These are phyloP conservation scores for Boloria euphrosyne DNA, from an alignment of 2,888 invertebrate genomes.

Conservation along the genomic window DNA sequence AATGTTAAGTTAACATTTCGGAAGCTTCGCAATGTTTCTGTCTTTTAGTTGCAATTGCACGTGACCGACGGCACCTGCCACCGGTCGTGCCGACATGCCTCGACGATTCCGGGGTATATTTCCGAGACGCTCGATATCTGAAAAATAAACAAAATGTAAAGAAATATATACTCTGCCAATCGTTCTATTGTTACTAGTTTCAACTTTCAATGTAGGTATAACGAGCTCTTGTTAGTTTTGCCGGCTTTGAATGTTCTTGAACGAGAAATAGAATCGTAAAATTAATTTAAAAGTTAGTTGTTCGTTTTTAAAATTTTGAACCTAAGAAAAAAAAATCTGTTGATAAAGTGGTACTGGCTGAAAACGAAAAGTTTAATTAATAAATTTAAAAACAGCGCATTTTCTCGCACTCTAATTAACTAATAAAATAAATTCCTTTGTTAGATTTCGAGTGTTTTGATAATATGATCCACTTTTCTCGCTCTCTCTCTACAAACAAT, in stretches of 20 bases:
- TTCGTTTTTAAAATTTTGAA: too few species aligned
- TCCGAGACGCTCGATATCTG: constrained; percentile 43
- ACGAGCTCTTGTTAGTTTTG: constrained; percentile 19
- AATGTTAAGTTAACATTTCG: constrained; percentile 18
- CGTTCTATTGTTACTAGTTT: constrained; percentile 22
- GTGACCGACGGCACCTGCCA: constrained; percentile 66
- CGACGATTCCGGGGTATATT: constrained; percentile 48
- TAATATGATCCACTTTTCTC: constrained; percentile 42
- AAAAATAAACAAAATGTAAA: constrained; percentile 25
- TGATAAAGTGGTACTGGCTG: constrained; percentile 24
- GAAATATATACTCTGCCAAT: constrained; percentile 21
- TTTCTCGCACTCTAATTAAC: constrained; percentile 29
- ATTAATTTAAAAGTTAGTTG: constrained; percentile 17
- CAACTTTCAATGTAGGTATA: constrained; percentile 22
- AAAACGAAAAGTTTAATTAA: constrained; percentile 24
- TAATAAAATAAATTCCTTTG: constrained; percentile 27
- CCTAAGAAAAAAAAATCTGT: neutral
- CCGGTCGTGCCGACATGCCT: constrained; percentile 59
- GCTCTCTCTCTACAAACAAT: constrained; percentile 44
- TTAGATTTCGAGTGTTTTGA: constrained; percentile 32
- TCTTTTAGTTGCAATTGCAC: constrained; percentile 57
- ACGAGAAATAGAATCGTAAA: constrained; percentile 5
- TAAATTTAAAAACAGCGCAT: constrained; percentile 24
- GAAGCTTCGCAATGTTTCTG: constrained; percentile 37
- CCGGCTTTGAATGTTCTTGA: constrained; percentile 2